Conservation (phyloP, 2,113 vertebrate species). For the Sialia sialis region DNA sequence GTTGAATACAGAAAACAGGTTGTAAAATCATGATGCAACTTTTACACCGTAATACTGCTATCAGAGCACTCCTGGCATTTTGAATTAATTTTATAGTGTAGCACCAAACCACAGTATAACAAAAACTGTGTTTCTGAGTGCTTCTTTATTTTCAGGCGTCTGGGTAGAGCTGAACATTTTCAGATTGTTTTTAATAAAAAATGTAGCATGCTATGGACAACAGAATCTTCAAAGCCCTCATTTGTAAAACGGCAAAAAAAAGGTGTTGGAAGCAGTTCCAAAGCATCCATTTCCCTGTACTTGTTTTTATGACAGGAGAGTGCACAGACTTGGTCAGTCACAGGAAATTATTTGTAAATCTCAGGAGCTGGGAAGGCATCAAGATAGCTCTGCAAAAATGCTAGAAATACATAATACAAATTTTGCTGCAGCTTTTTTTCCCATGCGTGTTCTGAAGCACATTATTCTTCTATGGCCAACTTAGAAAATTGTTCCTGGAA, state of each 20-base stretch:
- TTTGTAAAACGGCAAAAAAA: background rate
- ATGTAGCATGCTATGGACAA: background rate
- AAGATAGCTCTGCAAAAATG: background rate
- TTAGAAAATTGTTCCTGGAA: background rate
- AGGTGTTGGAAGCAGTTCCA: background rate
- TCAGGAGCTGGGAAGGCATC: background rate
- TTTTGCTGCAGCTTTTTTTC: background rate
- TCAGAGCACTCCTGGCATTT: background rate
- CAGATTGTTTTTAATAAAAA: background rate
- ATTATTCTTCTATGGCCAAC: background rate
- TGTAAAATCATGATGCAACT: background rate
- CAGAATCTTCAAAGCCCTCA: background rate
- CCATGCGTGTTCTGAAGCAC: background rate
- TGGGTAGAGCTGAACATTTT: background rate
- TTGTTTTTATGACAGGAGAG: conserved; percentile 21
- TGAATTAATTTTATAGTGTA: background rate
- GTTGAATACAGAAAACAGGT: background rate
- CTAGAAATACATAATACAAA: background rate
- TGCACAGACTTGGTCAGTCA: background rate
- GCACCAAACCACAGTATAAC: background rate
- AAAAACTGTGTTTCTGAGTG: background rate
- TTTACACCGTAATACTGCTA: background rate
- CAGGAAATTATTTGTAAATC: conserved; percentile 17
- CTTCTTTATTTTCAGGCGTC: background rate
- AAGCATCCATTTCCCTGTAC: background rate